phyloP scores from a whole-genome alignment of 1,140 invertebrate species.

The Drosophila kurseongensis region DNA sequence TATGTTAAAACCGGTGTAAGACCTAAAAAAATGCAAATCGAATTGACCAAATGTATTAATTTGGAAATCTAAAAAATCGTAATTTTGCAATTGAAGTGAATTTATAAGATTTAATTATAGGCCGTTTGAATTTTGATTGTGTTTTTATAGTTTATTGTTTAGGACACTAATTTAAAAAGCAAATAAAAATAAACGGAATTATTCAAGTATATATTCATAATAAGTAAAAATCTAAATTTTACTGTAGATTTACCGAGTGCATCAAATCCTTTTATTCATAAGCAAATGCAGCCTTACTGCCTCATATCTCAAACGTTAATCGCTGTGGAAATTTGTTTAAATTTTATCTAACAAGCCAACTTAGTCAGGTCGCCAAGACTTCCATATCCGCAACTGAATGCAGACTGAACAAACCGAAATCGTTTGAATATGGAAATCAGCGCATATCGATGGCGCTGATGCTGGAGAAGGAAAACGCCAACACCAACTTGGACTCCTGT shows the following conservation, averaged over 20 bases:
- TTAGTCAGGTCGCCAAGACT: slow-evolving; percentile 24
- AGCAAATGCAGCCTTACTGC: background rate
- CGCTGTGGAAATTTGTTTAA: slow-evolving; percentile 39
- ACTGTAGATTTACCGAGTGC: background rate
- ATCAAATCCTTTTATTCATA: background rate
- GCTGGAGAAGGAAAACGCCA: slow-evolving; percentile 22
- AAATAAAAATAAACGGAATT: too few relatives aligned
- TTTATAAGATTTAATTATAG: background rate
- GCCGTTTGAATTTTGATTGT: background rate
- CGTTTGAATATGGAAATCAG: slow-evolving; percentile 53
- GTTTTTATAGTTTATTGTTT: too few relatives aligned
- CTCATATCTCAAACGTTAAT: slow-evolving; percentile 24
- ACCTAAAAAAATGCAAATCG: slow-evolving; percentile 18
- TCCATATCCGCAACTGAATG: slow-evolving; percentile 34
- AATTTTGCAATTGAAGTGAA: background rate
- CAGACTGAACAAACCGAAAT: slow-evolving; percentile 33
- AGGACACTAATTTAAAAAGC: too few relatives aligned
- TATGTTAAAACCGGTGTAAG: background rate
- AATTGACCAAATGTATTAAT: background rate
- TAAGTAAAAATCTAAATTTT: too few relatives aligned
- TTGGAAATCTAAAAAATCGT: background rate
- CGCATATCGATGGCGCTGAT: slow-evolving; percentile 42
- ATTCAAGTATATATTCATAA: too few relatives aligned
- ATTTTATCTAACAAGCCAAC: slow-evolving; percentile 34
- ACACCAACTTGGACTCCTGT: slow-evolving; percentile 19